Percentiles rank a stretch among this genome's conserved stretches.
These are phyloP conservation scores for Tachycineta bicolor DNA, from an alignment of 2,113 vertebrate genomes.

Conservation along the genomic window DNA sequence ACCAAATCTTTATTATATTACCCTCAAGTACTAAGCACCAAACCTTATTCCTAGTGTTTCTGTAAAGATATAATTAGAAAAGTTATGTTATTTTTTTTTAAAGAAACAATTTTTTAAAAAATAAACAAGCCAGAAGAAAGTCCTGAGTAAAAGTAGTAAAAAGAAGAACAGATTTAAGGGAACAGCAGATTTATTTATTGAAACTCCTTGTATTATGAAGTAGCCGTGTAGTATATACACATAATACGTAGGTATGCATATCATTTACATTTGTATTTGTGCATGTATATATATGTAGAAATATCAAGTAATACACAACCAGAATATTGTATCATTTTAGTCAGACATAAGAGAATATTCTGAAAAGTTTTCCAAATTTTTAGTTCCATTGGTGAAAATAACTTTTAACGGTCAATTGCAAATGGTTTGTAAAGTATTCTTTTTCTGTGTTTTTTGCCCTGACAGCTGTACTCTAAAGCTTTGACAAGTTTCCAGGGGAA, in stretches of 20 bases:
- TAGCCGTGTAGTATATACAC: not conserved
- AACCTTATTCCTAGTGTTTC: not conserved
- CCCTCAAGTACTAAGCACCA: not conserved
- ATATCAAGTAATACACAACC: not conserved
- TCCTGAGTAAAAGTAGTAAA: not conserved
- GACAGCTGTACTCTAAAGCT: not conserved
- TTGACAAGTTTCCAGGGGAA: conserved; percentile 14
- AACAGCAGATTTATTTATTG: not conserved
- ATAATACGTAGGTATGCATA: not conserved
- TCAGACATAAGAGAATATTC: not conserved
- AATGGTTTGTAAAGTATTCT: not conserved
- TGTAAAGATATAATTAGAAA: not conserved
- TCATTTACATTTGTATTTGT: not conserved
- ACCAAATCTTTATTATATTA: not conserved
- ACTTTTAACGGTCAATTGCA: not conserved
- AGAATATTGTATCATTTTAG: not conserved
- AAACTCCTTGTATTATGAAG: not conserved
- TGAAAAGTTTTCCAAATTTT: not conserved
- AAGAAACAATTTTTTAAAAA: not conserved
- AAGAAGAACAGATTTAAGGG: not conserved
- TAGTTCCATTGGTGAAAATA: not conserved
- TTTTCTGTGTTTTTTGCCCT: not conserved
- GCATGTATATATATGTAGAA: not conserved
- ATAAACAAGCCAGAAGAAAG: not conserved
- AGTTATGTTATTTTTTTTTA: not conserved